A percentile compares a stretch with the other conserved stretches of the same genome.
phyloP scores from a whole-genome alignment of 2,113 vertebrate species.

The Salvelinus namaycush region DNA sequence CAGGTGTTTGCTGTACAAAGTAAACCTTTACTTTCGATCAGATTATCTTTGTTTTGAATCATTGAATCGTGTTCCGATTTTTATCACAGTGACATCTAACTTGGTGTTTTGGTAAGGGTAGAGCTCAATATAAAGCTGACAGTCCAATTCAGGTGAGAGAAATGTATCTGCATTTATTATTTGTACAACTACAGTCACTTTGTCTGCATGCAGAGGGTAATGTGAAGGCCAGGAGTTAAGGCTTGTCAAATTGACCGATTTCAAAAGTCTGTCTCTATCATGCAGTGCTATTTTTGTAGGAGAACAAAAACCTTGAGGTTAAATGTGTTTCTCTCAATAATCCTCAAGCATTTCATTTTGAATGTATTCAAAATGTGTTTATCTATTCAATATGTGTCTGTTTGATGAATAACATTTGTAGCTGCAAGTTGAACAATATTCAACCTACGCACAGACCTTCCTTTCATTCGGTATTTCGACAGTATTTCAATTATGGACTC shows the following conservation, averaged over 20 bases:
- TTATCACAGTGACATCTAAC: conserved; percentile 35
- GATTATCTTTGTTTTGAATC: conserved; percentile 33
- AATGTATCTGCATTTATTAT: conserved; percentile 63
- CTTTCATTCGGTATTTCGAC: no score
- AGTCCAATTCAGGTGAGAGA: conserved; percentile 54
- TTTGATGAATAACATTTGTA: no score
- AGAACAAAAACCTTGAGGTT: background rate
- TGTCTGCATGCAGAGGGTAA: no score
- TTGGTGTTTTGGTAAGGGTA: conserved; percentile 52
- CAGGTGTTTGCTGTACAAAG: conserved; percentile 54
- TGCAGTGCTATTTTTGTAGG: background rate
- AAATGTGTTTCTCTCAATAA: background rate
- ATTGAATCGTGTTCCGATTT: conserved; percentile 55
- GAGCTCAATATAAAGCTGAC: conserved; percentile 47
- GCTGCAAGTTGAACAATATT: background rate
- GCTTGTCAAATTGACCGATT: conserved; percentile 24
- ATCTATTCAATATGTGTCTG: background rate
- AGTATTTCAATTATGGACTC: background rate
- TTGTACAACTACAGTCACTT: conserved; percentile 40
- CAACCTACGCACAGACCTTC: background rate
- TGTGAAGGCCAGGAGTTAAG: background rate
- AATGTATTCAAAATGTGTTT: no score
- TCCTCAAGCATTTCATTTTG: background rate
- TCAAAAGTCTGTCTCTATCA: conserved; percentile 8
- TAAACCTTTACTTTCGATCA: conserved; percentile 52